Conservation (phyloP, 1,140 invertebrate species). For the Papilio glaucus region DNA sequence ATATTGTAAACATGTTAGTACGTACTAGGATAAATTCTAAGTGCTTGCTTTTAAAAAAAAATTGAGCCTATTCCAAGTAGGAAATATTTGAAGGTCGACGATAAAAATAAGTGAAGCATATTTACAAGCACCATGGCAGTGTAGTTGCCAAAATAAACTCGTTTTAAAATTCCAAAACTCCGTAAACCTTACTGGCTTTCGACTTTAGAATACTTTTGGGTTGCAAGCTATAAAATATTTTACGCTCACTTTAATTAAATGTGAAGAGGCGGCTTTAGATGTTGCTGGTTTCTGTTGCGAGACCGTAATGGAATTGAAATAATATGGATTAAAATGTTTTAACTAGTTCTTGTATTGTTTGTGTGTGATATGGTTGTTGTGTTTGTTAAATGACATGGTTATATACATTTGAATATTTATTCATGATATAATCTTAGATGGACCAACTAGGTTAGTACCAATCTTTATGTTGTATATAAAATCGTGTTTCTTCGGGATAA, state of each 20-base stretch:
- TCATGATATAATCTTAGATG: too few relatives aligned
- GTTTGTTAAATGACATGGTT: too few relatives aligned
- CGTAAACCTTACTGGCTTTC: constrained; percentile 20
- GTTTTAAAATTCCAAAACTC: constrained; percentile 32
- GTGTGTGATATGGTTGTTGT: too few relatives aligned
- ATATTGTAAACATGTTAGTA: too few relatives aligned
- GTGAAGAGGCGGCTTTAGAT: constrained; percentile 12
- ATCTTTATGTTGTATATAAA: too few relatives aligned
- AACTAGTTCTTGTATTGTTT: neutral
- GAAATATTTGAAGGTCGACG: neutral
- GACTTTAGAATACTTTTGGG: constrained; percentile 27
- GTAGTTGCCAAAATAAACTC: constrained; percentile 34
- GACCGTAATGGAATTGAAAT: constrained; percentile 10
- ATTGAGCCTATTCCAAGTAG: neutral
- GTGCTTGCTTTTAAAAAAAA: neutral
- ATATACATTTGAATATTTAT: too few relatives aligned
- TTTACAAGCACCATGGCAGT: constrained; percentile 3
- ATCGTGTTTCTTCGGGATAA: too few relatives aligned
- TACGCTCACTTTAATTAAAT: constrained; percentile 34
- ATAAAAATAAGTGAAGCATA: constrained; percentile 11
- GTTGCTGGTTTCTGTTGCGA: constrained; percentile 6
- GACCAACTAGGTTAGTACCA: too few relatives aligned
- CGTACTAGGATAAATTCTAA: too few relatives aligned
- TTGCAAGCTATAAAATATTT: constrained; percentile 35
- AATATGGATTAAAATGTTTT: neutral